Evolutionary conservation across 2,113 vertebrate genomes (phyloP).

Genomic region (Cephalopholis sonnerati): DNA sequence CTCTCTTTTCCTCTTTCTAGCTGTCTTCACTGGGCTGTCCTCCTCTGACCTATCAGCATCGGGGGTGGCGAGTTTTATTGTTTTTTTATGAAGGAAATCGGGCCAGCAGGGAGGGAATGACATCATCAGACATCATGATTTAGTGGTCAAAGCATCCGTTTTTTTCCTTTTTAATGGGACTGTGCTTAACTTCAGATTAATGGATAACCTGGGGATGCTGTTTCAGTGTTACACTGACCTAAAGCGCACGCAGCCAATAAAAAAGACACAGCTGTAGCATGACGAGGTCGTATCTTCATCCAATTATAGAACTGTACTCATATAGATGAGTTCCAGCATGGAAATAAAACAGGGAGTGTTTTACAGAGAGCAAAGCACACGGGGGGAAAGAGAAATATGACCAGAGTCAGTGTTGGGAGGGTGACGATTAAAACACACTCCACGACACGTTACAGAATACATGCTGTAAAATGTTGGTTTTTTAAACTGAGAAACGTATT

Average conservation of each 20-base stretch:
- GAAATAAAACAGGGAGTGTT: background rate
- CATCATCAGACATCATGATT: slow-evolving; percentile 17
- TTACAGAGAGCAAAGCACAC: background rate
- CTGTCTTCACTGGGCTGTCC: slow-evolving; percentile 35
- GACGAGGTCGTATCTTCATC: background rate
- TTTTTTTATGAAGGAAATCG: slow-evolving; percentile 19
- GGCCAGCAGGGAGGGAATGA: slow-evolving; percentile 4
- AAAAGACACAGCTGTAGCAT: background rate
- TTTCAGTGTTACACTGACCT: slow-evolving; percentile 1
- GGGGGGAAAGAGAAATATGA: background rate
- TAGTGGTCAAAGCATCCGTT: slow-evolving; percentile 20
- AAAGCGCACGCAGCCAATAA: background rate
- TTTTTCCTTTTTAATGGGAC: slow-evolving; percentile 21
- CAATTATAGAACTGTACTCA: background rate
- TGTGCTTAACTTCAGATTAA: slow-evolving; percentile 54
- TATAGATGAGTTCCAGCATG: background rate
- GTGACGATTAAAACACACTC: too few relatives aligned
- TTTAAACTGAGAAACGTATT: background rate
- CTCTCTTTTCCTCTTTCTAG: slow-evolving; percentile 14
- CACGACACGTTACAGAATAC: too few relatives aligned
- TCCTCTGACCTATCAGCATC: slow-evolving; percentile 21
- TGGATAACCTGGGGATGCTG: slow-evolving; percentile 73
- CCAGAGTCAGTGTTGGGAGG: too few relatives aligned
- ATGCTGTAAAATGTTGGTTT: too few relatives aligned
- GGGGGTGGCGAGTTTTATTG: slow-evolving; percentile 20